Evolutionary conservation across 2,797 vertebrate species (phyloP), one percentile per base, ranked within the genome.

Genomic region (Tachyglossus aculeatus): DNA sequence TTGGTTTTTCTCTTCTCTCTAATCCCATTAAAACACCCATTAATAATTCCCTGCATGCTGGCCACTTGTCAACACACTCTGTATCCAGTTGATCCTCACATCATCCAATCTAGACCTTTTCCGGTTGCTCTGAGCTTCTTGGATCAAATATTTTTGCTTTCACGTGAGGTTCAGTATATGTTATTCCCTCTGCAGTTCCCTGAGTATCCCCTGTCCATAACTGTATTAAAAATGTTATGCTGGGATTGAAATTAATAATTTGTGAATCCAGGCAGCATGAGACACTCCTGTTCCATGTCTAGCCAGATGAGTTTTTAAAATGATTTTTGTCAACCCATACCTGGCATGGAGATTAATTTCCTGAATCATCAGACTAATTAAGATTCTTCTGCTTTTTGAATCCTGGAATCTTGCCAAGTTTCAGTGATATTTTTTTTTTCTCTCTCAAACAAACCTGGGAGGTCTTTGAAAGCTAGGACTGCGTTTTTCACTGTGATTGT

Each of bases 111-210:
- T 36, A 39, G 36, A 24, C n/a, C 50, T 66, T 66, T 59, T 73
- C 71, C 79, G 75, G 75, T 64, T 55, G 65, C 68, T 69, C 74
- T 79, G 80, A 81, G 71, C 85, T 80, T 52, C 59, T 57, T 69
- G 50, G 78, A 78, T 78, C 78, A 81, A 78, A 85, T 68, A 64
- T 80, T n/a, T n/a, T n/a, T n/a, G n/a, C n/a, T n/a, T 83, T 74
- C 71, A 58, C 53, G 76, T 85, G 71, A 78, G 74, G 76, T 87
- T 70, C 80, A 82, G 57, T 76, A 80, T 58, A 67, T 72, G 81
- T 81, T 71, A 83, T 80, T 82, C 80, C 61, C 33, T 54, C 55
- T 39, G 65, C 78, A 81, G 75, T 85, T 78, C 65, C 78, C 66
- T 65, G 71, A 14, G 68, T 44, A 22, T 33, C 71, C 74, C 71